Percentiles rank a stretch among this genome's conserved stretches.
phyloP scores from a whole-genome alignment of 1,140 invertebrate species.

The Grapholita molesta region DNA sequence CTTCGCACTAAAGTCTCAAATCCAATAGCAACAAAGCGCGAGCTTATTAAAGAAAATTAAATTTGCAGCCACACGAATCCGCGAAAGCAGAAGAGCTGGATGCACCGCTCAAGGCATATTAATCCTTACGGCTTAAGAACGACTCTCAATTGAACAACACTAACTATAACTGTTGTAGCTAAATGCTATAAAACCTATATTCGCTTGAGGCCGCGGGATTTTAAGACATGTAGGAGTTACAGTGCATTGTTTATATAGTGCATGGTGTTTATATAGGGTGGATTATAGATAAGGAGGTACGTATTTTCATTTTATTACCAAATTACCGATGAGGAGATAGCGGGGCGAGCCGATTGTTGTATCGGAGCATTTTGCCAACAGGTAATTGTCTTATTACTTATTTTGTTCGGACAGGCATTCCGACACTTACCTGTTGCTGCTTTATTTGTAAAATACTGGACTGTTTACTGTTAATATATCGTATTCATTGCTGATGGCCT shows the following conservation, averaged over 20 bases:
- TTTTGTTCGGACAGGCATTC: conserved; percentile 54
- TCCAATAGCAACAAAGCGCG: conserved; percentile 21
- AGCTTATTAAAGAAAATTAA: conserved; percentile 78
- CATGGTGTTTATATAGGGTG: conserved; percentile 65
- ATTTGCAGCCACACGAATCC: conserved; percentile 73
- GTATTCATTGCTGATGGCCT: no score
- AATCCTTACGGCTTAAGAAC: conserved; percentile 40
- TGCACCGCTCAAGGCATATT: conserved; percentile 40
- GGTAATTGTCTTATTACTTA: conserved; percentile 64
- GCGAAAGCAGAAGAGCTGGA: conserved; percentile 62
- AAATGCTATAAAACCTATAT: not conserved
- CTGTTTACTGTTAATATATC: not conserved
- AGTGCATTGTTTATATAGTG: conserved; percentile 64
- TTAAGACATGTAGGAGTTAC: not conserved
- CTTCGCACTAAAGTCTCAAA: conserved; percentile 36
- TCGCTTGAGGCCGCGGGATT: not conserved
- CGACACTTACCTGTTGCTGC: conserved; percentile 34
- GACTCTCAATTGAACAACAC: not conserved
- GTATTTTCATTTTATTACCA: conserved; percentile 78
- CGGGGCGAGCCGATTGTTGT: conserved; percentile 56
- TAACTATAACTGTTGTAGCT: conserved; percentile 5
- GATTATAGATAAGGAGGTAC: conserved; percentile 73
- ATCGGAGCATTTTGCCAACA: conserved; percentile 70
- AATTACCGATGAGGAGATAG: conserved; percentile 77
- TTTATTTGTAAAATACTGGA: not conserved